Conservation (phyloP, 2,113 vertebrate species). For the Furnarius figulus region DNA sequence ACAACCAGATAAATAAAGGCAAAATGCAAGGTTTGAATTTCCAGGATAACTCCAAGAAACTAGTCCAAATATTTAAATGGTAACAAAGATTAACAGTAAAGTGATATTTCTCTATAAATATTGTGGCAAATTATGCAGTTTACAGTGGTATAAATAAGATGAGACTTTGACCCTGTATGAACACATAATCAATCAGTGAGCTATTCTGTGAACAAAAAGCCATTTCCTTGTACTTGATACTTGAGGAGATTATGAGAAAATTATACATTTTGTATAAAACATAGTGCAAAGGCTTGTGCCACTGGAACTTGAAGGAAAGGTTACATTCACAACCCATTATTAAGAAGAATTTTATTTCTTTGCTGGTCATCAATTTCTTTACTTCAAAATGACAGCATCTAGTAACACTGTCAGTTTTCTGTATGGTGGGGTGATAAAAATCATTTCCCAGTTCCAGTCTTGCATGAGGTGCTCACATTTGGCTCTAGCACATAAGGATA, state of each 20-base stretch:
- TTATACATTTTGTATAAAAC: neutral
- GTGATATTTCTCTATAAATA: neutral
- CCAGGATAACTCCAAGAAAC: neutral
- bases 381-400: neutral
- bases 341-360: neutral
- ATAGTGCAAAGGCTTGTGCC: neutral
- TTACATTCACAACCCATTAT: neutral
- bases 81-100: neutral
- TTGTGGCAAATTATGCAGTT: neutral
- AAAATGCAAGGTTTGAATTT: neutral
- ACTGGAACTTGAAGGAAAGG: neutral
- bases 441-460: neutral
- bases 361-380: neutral
- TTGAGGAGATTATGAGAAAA: constrained; percentile 19
- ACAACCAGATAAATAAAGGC: neutral
- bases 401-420: neutral
- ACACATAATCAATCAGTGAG: neutral
- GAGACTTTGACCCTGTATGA: neutral
- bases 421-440: neutral
- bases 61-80: neutral
- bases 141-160: neutral
- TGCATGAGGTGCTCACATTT: neutral
- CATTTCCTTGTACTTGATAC: neutral
- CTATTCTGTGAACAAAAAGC: neutral
- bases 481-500: neutral